phyloP scores from a whole-genome alignment of 2,888 invertebrate species.

The Tryphoninae sp. region DNA sequence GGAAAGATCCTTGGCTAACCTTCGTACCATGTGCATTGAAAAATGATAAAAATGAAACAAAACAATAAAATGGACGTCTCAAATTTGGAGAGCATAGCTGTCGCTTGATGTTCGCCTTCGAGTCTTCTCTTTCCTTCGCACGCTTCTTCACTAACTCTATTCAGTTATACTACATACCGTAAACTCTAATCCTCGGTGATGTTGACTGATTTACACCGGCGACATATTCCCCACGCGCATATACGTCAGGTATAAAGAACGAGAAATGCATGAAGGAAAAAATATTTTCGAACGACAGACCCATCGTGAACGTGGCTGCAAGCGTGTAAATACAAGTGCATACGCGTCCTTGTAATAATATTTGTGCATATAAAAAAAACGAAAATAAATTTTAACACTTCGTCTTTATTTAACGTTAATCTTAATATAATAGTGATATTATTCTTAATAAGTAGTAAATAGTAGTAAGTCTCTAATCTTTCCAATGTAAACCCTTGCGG shows the following conservation, averaged over 20 bases:
- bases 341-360: slow-evolving; percentile 18
- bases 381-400: no score
- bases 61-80: slow-evolving; percentile 7
- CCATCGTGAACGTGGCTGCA: slow-evolving; percentile 6
- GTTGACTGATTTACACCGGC: slow-evolving; percentile 79
- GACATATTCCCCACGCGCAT: slow-evolving; percentile 70
- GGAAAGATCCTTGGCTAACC: slow-evolving; percentile 32
- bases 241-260: slow-evolving; percentile 24
- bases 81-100: slow-evolving; percentile 20
- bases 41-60: slow-evolving; percentile 18
- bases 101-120: slow-evolving; percentile 38
- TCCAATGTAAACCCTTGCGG: no score
- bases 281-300: slow-evolving; percentile 28
- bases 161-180: slow-evolving; percentile 65
- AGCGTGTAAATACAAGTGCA: slow-evolving; percentile 15
- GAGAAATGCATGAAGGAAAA: neutral
- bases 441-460: no score
- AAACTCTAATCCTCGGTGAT: slow-evolving; percentile 76
- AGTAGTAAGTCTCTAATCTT: no score
- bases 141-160: slow-evolving; percentile 38
- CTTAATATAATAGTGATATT: no score
- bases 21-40: slow-evolving; percentile 33
- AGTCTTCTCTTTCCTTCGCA: slow-evolving; percentile 31
- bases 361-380: neutral
- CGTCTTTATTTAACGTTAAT: no score